Percentiles rank a stretch among this genome's conserved stretches.
Evolutionary conservation across 2,797 vertebrate genomes (phyloP).

Genomic region (Sebastes oblongus): DNA sequence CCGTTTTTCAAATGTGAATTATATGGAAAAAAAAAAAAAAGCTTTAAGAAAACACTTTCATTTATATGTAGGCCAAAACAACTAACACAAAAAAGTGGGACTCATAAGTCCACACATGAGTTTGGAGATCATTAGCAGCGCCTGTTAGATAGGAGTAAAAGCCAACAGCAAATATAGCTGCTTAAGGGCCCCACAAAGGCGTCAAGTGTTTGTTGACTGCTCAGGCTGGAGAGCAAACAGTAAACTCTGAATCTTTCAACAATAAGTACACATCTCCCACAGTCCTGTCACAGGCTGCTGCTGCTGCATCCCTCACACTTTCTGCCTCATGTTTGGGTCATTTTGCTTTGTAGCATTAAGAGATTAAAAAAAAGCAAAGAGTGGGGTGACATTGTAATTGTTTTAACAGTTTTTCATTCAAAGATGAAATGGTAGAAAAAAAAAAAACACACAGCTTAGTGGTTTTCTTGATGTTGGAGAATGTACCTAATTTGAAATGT

Average conservation of each 20-base stretch:
- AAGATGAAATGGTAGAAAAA: background rate
- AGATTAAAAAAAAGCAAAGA: conserved; percentile 29
- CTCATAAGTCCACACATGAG: conserved; percentile 45
- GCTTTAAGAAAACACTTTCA: background rate
- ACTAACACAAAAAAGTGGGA: conserved; percentile 40
- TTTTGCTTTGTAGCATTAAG: conserved; percentile 42
- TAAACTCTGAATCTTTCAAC: conserved; percentile 74
- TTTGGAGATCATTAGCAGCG: conserved; percentile 76
- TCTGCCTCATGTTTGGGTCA: conserved; percentile 22
- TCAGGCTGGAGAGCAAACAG: conserved; percentile 90
- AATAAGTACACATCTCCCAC: conserved; percentile 66
- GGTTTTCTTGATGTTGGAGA: background rate
- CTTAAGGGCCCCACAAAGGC: conserved; percentile 85
- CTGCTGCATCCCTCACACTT: conserved; percentile 39
- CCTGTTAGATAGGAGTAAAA: conserved; percentile 79
- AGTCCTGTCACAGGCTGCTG: conserved; percentile 48
- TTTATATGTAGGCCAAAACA: conserved; percentile 42
- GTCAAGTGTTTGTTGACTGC: conserved; percentile 93
- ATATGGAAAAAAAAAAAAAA: background rate
- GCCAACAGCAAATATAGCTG: conserved; percentile 87
- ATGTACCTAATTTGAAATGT: background rate
- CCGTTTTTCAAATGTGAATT: conserved; percentile 7
- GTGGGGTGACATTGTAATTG: background rate
- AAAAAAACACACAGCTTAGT: background rate
- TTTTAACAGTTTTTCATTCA: background rate